These are phyloP conservation scores for Koerneria pararmatus DNA, from an alignment of 2,888 invertebrate species.

Conservation along the genomic window DNA sequence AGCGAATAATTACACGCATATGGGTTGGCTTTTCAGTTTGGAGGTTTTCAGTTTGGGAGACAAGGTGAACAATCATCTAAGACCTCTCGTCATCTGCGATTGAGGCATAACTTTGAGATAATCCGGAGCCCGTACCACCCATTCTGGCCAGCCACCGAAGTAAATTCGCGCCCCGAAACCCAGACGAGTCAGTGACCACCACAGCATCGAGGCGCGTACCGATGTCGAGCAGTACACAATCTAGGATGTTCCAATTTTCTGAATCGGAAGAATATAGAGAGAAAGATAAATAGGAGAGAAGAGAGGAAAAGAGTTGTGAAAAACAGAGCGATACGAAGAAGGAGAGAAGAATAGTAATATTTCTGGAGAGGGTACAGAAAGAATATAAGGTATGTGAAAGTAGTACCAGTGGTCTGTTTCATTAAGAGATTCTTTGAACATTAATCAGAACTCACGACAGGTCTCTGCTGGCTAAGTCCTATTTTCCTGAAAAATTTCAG, in stretches of 20 bases:
- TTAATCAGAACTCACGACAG: constrained; percentile 28
- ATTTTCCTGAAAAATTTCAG: constrained; percentile 19
- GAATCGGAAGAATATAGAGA: no score
- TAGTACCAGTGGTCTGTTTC: no score
- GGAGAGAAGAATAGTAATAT: no score
- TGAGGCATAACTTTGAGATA: constrained; percentile 53
- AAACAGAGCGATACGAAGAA: neutral
- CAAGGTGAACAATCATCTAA: no score
- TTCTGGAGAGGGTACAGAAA: no score
- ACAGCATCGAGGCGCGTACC: constrained; percentile 50
- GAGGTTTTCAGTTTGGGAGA: no score
- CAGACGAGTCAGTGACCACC: constrained; percentile 46
- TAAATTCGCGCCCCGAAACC: constrained; percentile 48
- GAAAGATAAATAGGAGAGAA: constrained; percentile 14
- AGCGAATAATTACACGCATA: no score
- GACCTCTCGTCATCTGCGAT: no score
- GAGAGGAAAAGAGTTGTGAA: neutral
- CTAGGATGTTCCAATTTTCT: constrained; percentile 32
- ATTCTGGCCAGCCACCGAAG: constrained; percentile 58
- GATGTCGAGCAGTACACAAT: constrained; percentile 24
- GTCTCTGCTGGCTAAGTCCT: constrained; percentile 30
- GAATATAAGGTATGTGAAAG: no score
- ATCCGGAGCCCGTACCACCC: constrained; percentile 56
- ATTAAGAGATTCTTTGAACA: neutral
- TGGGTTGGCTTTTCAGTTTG: no score